Percentiles rank a stretch among this genome's conserved stretches.
Conservation (phyloP, 2,797 vertebrate species). For the Pangasius djambal region DNA sequence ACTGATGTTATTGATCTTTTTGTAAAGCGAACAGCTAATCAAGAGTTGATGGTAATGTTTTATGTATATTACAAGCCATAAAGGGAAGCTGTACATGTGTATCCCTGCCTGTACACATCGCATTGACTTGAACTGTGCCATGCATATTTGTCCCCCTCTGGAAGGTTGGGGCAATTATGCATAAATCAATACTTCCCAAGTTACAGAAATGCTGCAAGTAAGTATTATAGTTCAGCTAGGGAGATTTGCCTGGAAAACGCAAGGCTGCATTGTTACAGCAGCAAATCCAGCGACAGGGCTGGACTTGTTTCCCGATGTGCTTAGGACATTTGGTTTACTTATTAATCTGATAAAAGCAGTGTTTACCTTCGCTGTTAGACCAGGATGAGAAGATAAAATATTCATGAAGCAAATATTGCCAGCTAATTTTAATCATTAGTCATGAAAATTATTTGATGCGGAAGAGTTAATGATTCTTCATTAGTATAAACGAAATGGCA, state of each 20-base stretch:
- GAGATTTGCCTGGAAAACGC: neutral
- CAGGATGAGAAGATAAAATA: neutral
- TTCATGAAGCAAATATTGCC: neutral
- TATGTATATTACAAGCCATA: conserved; percentile 83
- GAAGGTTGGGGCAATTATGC: conserved; percentile 94
- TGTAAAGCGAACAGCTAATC: conserved; percentile 70
- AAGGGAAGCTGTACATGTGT: conserved; percentile 78
- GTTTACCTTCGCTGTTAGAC: conserved; percentile 71
- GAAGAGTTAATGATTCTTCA: neutral
- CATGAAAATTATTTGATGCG: neutral
- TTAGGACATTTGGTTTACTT: conserved; percentile 73
- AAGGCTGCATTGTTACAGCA: neutral
- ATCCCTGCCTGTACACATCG: conserved; percentile 75
- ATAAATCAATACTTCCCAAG: conserved; percentile 97
- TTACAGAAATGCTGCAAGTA: conserved; percentile 75
- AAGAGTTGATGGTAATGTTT: conserved; percentile 82
- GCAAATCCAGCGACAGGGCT: conserved; percentile 60
- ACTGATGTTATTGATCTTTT: conserved; percentile 57
- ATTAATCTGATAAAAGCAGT: conserved; percentile 77
- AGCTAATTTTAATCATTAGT: neutral
- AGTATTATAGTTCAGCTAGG: conserved; percentile 83
- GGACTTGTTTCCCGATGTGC: conserved; percentile 67
- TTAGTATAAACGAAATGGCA: conserved; percentile 5
- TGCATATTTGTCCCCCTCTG: conserved; percentile 93
- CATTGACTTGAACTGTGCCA: conserved; percentile 88